Evolutionary conservation across 2,113 vertebrate species (phyloP).

Genomic region (Hydrochoerus hydrochaeris): DNA sequence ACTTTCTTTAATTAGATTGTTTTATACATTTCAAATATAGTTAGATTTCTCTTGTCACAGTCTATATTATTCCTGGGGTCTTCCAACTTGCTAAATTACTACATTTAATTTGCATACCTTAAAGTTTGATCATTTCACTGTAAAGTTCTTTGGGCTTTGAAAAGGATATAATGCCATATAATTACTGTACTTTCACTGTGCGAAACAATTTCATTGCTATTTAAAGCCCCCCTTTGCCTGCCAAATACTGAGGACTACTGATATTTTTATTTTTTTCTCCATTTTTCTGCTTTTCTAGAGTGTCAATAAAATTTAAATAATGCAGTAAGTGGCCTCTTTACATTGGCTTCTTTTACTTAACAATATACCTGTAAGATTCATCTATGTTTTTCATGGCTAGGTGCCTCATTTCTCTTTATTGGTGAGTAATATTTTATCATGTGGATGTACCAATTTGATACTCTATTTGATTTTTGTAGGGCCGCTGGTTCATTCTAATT

Average conservation of each 20-base stretch:
- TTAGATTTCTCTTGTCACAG: neutral
- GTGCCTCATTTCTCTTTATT: neutral
- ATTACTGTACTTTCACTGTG: neutral
- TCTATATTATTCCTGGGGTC: neutral
- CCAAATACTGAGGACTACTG: neutral
- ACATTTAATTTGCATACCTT: neutral
- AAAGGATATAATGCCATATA: neutral
- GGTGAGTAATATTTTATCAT: neutral
- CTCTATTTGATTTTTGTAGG: neutral
- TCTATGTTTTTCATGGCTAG: neutral
- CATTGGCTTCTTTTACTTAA: neutral
- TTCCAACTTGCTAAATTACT: neutral
- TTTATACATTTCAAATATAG: neutral
- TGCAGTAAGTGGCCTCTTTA: neutral
- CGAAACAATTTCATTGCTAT: neutral
- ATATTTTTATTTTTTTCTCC: neutral
- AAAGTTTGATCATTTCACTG: neutral
- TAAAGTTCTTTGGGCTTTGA: neutral
- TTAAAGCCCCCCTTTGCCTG: neutral
- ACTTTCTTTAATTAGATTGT: neutral
- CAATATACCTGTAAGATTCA: neutral
- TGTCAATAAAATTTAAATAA: neutral
- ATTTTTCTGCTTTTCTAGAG: neutral
- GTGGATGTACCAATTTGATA: neutral
- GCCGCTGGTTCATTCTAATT: neutral